Base-by-base conservation (phyloP, 2,797 vertebrate species). In the Micrastur ruficollis region DNA sequence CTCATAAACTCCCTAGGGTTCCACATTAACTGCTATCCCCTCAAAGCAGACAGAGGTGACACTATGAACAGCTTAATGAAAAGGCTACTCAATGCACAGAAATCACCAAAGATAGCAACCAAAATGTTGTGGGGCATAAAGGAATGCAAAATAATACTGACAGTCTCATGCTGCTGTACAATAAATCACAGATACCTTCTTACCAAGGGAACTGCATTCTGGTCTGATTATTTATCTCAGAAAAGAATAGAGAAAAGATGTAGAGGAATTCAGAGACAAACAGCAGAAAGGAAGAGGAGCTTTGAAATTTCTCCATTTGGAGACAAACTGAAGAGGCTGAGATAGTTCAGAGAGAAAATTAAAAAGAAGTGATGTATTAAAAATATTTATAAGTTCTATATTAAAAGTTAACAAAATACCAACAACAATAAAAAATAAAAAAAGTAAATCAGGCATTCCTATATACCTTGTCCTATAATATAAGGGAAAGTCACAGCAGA, bases 171-270 rank as follows among this genome's bases (percentile, higher is more conserved):
- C 86, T 96, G 80, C 93, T 90, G 73, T 75, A 89, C 46, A 86
- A 62, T 79, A 86, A 92, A 93, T 52, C 81, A 93, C 42, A 72
- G 86, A 63, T 92, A 93, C 81, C 76, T 96, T 95, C 86, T 95
- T 79, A 94, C 86, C 92, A 89, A 81, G 76, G 86, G 58, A 92
- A 95, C 73, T 86, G 92, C 83, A 75, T 81, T 95, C 96, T 93
- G 93, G 88, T 86, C 86, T 94, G 90, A 94, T 93, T 90, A 89
- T 82, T 96, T 96, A 85, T 94, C 93, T 94, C 96, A 92, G 81
- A 96, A 93, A 92, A 93, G 66, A 95, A 92, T n/a, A 97, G 90
- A 93, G 85, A 88, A 93, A 96, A 94, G 71, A 92, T 50, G 81
- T 70, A 93, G 66, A 95, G 59, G 83, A 80, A 74, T 93, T 92